Evolutionary conservation across 2,113 vertebrate genomes (phyloP).

Genomic region (Trichechus manatus): DNA sequence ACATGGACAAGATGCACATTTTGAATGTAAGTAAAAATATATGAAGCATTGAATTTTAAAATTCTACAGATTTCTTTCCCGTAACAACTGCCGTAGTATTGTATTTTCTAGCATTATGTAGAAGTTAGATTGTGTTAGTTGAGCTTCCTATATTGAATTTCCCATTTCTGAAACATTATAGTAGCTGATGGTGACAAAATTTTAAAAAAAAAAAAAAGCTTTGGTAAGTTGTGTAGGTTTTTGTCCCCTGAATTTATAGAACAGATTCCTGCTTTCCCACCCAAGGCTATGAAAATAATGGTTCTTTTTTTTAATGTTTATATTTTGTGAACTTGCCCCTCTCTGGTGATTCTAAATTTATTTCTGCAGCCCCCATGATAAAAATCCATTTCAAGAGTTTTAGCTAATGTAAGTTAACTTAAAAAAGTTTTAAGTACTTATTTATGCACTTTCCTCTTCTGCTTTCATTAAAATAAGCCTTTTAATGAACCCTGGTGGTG

Average conservation of each 20-base stretch:
- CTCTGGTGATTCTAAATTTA: conserved; percentile 3
- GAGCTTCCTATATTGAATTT: not conserved
- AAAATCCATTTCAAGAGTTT: conserved; percentile 37
- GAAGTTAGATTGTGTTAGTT: not conserved
- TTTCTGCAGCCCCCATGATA: not conserved
- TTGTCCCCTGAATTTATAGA: conserved; percentile 4
- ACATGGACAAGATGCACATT: not conserved
- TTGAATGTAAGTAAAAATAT: not conserved
- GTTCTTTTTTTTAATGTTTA: not conserved
- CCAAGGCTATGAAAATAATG: conserved; percentile 26
- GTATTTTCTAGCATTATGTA: not conserved
- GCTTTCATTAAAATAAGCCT: not conserved
- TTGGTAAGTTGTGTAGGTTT: not conserved
- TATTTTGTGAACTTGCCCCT: not conserved
- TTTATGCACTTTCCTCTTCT: not conserved
- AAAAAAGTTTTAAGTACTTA: not conserved
- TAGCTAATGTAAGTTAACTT: conserved; percentile 19
- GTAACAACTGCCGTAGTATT: not conserved
- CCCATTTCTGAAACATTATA: not conserved
- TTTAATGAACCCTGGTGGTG: conserved; percentile 30
- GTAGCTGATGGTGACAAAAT: not conserved
- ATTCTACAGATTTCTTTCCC: not conserved
- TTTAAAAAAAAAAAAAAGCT: not conserved
- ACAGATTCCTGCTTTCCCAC: not conserved
- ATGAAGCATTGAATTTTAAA: not conserved